Evolutionary conservation across 2,888 invertebrate genomes (phyloP), one percentile per base, ranked within the genome.

Genomic region (Miltochrista miniata): DNA sequence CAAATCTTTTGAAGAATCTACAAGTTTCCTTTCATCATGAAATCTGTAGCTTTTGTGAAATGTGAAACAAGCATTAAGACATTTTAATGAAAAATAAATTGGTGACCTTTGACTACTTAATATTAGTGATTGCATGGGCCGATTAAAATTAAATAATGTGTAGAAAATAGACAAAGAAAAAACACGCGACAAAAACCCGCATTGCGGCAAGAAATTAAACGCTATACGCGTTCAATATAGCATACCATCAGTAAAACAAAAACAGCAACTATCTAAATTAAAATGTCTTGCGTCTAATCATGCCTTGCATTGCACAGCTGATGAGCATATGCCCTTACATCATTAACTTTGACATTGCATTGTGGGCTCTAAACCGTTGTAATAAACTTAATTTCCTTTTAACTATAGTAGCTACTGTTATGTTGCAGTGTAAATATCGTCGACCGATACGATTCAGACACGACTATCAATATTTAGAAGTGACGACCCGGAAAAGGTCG

Each of bases 261-360:
- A 12, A 35, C 24, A 44, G 35, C 34, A 18, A 13, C 14, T 30
- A 42, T 48, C 24, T 45, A 42, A 48, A 48, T 45, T 35, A 37
- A 37, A 45, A 53, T 64, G 67, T 54, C 58, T 66, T 52, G 50
- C 40, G 15, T 43, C 38, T 52, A 53, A 48, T 51, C 43, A 54
- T 39, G 40, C 5, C 43, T 33, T 14, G 34, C 36, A 48, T 42
- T 36, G 30, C 30, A 8, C 44, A 37, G 45, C 37, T 45, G 39
- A 52, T 40, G 49, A 41, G 50, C 40, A 45, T 44, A 56, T 44
- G 37, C 44, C 41, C 40, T 39, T 40, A 62, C 42, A n/a, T 24
- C 18, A 24, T 59, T 65, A 56, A 51, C 31, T 54, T 55, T 53
- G 51, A 57, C 60, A 56, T 52, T 45, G 54, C 52, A 65, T 65